These are phyloP conservation scores for Tenualosa thibaudeaui DNA, from an alignment of 2,797 vertebrate genomes.

Conservation along the genomic window DNA sequence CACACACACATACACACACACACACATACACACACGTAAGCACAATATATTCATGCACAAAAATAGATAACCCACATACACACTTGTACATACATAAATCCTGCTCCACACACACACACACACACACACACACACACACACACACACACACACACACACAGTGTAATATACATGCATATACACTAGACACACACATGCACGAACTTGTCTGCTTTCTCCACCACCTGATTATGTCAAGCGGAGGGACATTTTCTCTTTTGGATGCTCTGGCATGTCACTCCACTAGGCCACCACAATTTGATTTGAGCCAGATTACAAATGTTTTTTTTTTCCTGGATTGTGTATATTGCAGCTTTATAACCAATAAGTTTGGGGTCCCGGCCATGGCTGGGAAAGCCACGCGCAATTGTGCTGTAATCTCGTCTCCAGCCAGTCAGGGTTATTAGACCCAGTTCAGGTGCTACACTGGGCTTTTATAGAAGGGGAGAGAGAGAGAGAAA, in stretches of 20 bases:
- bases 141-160: neutral
- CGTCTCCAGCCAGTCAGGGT: slow-evolving; percentile 68
- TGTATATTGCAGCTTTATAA: slow-evolving; percentile 55
- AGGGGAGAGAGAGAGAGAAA: neutral
- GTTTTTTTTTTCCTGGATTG: slow-evolving; percentile 40
- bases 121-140: neutral
- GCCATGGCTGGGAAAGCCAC: slow-evolving; percentile 37
- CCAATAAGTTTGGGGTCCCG: slow-evolving; percentile 49
- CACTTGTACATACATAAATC: neutral
- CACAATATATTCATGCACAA: neutral
- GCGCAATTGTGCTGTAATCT: slow-evolving; percentile 64
- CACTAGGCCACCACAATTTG: slow-evolving; percentile 37
- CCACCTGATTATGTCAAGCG: slow-evolving; percentile 24
- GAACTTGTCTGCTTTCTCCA: slow-evolving; percentile 7
- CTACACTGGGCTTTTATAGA: slow-evolving; percentile 68
- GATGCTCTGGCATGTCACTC: slow-evolving; percentile 32
- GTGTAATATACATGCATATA: neutral
- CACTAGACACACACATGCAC: neutral
- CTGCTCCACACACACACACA: slow-evolving; percentile 12
- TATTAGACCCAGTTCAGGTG: slow-evolving; percentile 70
- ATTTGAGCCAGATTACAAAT: slow-evolving; percentile 47
- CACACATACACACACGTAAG: slow-evolving; percentile 28
- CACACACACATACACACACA: slow-evolving; percentile 25
- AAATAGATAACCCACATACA: neutral
- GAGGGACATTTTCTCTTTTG: slow-evolving; percentile 46